Base-by-base conservation (phyloP, 1,140 invertebrate genomes). In the Bombus polaris region DNA sequence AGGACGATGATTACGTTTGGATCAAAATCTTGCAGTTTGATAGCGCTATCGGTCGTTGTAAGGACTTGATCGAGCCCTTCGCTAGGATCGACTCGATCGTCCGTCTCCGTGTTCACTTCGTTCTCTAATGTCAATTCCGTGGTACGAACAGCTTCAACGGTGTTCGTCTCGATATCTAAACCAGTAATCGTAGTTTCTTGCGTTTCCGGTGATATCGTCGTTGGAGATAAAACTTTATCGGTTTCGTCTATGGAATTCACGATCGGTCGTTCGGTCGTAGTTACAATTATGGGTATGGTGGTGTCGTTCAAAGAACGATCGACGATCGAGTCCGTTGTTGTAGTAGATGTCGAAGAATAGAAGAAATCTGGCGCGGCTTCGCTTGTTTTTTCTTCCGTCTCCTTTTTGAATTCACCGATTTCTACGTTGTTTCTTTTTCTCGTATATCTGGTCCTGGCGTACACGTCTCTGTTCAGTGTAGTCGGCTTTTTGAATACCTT, bases 401-500 rank as follows among this genome's bases (percentile, higher is more conserved):
- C 28, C 12, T 53, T 53, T 53, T 53, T 22, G 5, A 28, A 5
- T n/a, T 62, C 59, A 62, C 28, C 59, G 12, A 62, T 62, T n/a
- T 62, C 59, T n/a, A 62, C 10, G 32, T 91, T 77, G 42, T 90
- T 88, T 12, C 76, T 86, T 42, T 90, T 90, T 22, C 53, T 86
- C 25, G 83, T 90, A 25, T 78, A 81, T 37, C 72, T 90, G 0
- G 81, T 83, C 35, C 89, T 90, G 4, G 84, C 71, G 47, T 90
- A 88, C 0, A 87, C 10, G 0, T 88, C 86, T 8, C 75, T 84
- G 53, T 88, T 86, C 18, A 87, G 59, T 5, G 73, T 3, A 4
- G 22, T 25, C 0, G 89, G 83, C 8, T 78, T 88, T 44, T 72
- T 88, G n/a, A 92, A 89, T 35, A 93, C 87, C 62, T 83, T 89